Percentiles rank a stretch among this genome's conserved stretches.
Evolutionary conservation across 2,797 vertebrate genomes (phyloP).

Genomic region (Allobates femoralis): DNA sequence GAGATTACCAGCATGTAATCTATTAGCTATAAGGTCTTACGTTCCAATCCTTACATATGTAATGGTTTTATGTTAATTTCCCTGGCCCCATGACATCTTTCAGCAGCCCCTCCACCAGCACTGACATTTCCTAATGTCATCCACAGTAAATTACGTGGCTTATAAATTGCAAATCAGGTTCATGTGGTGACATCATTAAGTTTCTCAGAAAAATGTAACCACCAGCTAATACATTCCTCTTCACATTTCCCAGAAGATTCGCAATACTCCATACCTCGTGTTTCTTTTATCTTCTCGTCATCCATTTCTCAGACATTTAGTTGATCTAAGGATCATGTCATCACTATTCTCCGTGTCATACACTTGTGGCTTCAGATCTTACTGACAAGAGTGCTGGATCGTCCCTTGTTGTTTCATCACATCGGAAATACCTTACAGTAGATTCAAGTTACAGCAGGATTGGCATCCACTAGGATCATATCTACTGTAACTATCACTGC

Average conservation of each 20-base stretch:
- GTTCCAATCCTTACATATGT: neutral
- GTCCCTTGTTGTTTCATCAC: slow-evolving; percentile 51
- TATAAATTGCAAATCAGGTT: slow-evolving; percentile 51
- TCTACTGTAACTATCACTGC: neutral
- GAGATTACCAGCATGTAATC: neutral
- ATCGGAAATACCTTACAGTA: slow-evolving; percentile 20
- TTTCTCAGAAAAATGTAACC: slow-evolving; percentile 57
- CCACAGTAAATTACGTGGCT: slow-evolving; percentile 30
- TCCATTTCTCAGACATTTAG: slow-evolving; percentile 30
- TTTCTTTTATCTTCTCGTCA: slow-evolving; percentile 47
- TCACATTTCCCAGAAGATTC: slow-evolving; percentile 52
- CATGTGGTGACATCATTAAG: slow-evolving; percentile 48
- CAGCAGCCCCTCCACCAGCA: neutral
- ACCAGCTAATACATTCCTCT: slow-evolving; percentile 47
- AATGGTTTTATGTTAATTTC: slow-evolving; percentile 11
- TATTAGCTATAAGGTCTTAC: neutral
- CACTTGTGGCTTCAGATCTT: slow-evolving; percentile 47
- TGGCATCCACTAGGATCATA: neutral
- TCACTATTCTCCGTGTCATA: slow-evolving; percentile 40
- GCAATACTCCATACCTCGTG: slow-evolving; percentile 3
- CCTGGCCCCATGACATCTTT: slow-evolving; percentile 9
- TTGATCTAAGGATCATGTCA: slow-evolving; percentile 53
- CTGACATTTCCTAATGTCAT: slow-evolving; percentile 43
- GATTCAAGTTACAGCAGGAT: slow-evolving; percentile 54
- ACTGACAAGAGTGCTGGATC: slow-evolving; percentile 37